These are phyloP conservation scores for Takifugu flavidus DNA, from an alignment of 2,113 vertebrate species.

Conservation along the genomic window DNA sequence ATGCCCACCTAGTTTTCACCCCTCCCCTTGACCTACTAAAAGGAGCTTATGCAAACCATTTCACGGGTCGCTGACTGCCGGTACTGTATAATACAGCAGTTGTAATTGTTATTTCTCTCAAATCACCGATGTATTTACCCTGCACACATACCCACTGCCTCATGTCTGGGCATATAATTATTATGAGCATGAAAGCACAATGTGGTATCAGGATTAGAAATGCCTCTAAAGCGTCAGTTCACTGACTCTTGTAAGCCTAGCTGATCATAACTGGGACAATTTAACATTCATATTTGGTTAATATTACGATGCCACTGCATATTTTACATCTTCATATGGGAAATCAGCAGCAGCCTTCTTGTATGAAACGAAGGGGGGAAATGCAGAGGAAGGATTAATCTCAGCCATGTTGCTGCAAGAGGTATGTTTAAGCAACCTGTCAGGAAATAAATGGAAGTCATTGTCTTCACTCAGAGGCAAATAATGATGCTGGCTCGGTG, in stretches of 20 bases:
- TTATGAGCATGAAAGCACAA: not conserved
- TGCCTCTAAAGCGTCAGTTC: not conserved
- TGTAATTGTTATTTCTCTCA: conserved; percentile 19
- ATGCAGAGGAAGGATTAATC: conserved; percentile 2
- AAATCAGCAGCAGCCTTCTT: too few relatives aligned
- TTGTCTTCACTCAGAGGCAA: conserved; percentile 13
- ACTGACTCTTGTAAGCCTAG: conserved; percentile 19
- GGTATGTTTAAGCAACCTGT: not conserved
- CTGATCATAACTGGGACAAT: conserved; percentile 20
- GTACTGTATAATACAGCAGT: conserved; percentile 21
- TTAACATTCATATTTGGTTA: conserved; percentile 12
- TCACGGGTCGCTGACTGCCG: conserved; percentile 38
- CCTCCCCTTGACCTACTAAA: conserved; percentile 51
- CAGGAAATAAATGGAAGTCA: conserved; percentile 10
- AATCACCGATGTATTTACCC: conserved; percentile 26
- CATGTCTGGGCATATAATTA: conserved; percentile 32
- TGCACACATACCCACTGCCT: conserved; percentile 5
- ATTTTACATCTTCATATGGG: too few relatives aligned
- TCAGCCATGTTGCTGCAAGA: conserved; percentile 1
- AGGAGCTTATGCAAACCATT: conserved; percentile 46
- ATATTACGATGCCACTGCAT: conserved; percentile 9
- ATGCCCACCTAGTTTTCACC: conserved; percentile 21
- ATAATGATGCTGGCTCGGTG: conserved; percentile 19
- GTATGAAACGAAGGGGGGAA: not conserved
- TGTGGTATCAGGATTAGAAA: conserved; percentile 7